These are phyloP conservation scores for Andrena dorsata DNA, from an alignment of 2,888 invertebrate species.

Conservation along the genomic window DNA sequence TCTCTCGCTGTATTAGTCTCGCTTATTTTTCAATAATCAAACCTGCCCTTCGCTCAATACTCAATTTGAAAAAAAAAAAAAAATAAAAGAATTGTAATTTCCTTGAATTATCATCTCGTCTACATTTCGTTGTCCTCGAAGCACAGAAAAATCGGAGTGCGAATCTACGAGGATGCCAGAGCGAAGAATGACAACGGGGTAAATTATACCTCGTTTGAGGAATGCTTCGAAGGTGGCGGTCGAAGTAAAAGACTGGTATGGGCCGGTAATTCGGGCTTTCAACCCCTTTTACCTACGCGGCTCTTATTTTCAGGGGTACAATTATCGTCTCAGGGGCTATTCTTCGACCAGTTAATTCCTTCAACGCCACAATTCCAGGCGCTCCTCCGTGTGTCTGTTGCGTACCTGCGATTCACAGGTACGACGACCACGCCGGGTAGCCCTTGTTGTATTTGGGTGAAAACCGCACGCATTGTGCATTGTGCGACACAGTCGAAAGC, in stretches of 20 bases:
- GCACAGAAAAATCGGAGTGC: no score
- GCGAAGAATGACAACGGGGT: no score
- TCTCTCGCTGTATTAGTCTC: neutral
- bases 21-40: no score
- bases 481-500: slow-evolving; percentile 39
- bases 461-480: slow-evolving; percentile 61
- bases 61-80: neutral
- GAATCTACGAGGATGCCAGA: no score
- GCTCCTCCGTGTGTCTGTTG: slow-evolving; percentile 3
- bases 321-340: neutral
- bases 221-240: neutral
- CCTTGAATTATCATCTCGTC: no score
- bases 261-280: neutral
- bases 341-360: neutral
- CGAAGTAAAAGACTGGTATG: neutral
- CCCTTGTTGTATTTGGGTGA: slow-evolving; percentile 52
- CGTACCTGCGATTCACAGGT: slow-evolving; percentile 13
- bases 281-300: slow-evolving; percentile 2
- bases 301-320: neutral
- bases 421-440: slow-evolving; percentile 16
- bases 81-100: no score
- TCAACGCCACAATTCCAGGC: neutral
- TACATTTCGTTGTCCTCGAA: no score
- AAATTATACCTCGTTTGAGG: no score
- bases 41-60: neutral